These are phyloP conservation scores for Cladorhizidae sp. DNA, from an alignment of 37 sponge, comb jelly and placozoan genomes.

Conservation along the genomic window DNA sequence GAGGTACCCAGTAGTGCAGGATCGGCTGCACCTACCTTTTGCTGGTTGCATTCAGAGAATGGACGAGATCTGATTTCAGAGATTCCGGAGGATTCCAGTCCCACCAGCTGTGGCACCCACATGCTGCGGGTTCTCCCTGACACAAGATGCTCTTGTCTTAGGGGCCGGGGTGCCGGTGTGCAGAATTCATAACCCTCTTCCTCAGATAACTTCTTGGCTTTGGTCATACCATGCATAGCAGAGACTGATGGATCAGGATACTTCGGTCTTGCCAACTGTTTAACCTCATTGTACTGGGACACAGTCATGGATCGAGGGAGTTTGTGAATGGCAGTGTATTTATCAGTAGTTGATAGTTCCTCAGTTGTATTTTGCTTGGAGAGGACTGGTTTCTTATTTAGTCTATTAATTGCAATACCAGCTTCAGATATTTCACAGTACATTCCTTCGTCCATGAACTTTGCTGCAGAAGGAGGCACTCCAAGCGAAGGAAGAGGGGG, in stretches of 20 bases:
- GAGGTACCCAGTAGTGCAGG: constrained; percentile 6
- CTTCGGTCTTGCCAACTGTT: neutral
- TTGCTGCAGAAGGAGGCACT: neutral
- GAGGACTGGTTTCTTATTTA: neutral
- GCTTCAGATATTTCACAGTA: constrained; percentile 33
- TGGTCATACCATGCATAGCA: neutral
- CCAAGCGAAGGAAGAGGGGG: neutral
- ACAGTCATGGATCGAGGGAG: no score
- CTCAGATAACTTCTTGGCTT: constrained; percentile 10
- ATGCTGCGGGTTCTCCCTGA: neutral
- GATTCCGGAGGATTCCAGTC: neutral
- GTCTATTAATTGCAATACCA: neutral
- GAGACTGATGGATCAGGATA: neutral
- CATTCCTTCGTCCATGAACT: neutral
- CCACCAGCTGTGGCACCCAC: neutral
- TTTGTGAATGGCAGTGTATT: neutral
- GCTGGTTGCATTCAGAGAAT: neutral
- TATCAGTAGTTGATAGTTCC: neutral
- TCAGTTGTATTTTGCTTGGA: neutral
- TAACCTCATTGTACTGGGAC: neutral
- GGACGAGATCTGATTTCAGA: neutral
- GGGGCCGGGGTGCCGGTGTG: neutral
- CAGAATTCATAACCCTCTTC: constrained; percentile 13
- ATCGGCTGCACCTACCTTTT: neutral
- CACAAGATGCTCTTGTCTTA: neutral